Percentiles rank a stretch among this genome's conserved stretches.
Evolutionary conservation across 2,113 vertebrate genomes (phyloP).

Genomic region (Syrrhaptes paradoxus): DNA sequence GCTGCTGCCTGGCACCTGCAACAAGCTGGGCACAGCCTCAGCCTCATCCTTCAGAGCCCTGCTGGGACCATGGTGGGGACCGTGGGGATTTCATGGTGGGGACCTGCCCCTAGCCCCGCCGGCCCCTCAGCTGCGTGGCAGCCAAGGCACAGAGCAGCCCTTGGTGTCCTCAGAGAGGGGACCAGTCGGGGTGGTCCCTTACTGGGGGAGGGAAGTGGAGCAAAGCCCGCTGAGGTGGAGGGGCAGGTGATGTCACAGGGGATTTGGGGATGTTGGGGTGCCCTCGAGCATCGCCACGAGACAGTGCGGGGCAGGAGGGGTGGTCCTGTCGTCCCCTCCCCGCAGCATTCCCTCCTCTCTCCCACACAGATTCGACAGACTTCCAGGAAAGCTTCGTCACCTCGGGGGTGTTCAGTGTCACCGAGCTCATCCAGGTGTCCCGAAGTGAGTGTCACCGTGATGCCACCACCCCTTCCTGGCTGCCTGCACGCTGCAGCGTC

Average conservation of each 20-base stretch:
- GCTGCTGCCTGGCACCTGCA: background rate
- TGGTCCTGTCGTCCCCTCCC: background rate
- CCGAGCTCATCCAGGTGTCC: constrained; percentile 95
- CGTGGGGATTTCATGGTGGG: fast-evolving
- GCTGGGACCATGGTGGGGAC: background rate
- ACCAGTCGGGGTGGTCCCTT: background rate
- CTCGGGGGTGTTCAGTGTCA: constrained; percentile 98
- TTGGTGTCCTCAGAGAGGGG: background rate
- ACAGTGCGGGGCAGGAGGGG: background rate
- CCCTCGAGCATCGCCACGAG: background rate
- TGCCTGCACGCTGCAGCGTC: fast-evolving
- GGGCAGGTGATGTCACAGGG: fast-evolving
- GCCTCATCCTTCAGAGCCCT: background rate
- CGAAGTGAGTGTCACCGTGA: constrained; percentile 85
- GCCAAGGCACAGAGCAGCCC: background rate
- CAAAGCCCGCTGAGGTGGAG: background rate
- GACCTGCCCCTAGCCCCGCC: background rate
- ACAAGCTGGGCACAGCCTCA: background rate
- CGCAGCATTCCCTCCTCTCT: background rate
- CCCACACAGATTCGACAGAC: constrained; percentile 87
- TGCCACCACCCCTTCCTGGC: background rate
- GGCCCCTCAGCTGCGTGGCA: background rate
- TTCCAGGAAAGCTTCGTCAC: constrained; percentile 97
- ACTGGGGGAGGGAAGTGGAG: background rate
- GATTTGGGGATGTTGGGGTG: background rate